phyloP scores from a whole-genome alignment of 2,888 invertebrate genomes.

The Synanthedon myopaeformis region DNA sequence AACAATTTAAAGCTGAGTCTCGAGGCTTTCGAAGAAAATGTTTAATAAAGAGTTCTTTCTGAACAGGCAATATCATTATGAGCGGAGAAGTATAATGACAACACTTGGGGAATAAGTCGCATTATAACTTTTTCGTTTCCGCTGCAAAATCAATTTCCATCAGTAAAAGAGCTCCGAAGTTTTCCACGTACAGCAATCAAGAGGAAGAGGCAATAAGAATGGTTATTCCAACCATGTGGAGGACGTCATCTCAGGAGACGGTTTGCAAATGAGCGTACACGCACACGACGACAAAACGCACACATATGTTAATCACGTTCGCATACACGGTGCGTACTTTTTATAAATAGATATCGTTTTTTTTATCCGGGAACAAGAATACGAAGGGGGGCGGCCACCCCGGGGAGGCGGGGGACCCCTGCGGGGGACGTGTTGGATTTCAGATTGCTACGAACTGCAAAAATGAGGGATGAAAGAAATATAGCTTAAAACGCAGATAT shows the following conservation, averaged over 20 bases:
- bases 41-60: slow-evolving; percentile 4
- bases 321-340: slow-evolving; percentile 55
- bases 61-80: slow-evolving; percentile 3
- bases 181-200: slow-evolving; percentile 65
- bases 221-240: slow-evolving; percentile 66
- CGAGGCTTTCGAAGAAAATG: slow-evolving; percentile 3
- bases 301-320: slow-evolving; percentile 51
- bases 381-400: slow-evolving; percentile 55
- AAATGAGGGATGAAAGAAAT: slow-evolving; percentile 74
- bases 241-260: slow-evolving; percentile 69
- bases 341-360: slow-evolving; percentile 71
- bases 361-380: slow-evolving; percentile 70
- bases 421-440: slow-evolving; percentile 71
- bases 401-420: slow-evolving; percentile 46
- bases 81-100: slow-evolving; percentile 12
- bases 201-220: slow-evolving; percentile 64
- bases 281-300: slow-evolving; percentile 32
- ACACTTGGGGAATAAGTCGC: slow-evolving; percentile 29
- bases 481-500: slow-evolving; percentile 73
- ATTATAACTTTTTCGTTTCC: slow-evolving; percentile 50
- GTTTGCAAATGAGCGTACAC: slow-evolving; percentile 68
- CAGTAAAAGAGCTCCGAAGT: slow-evolving; percentile 52
- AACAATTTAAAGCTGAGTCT: slow-evolving; percentile 6
- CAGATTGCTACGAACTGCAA: slow-evolving; percentile 73
- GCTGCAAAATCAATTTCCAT: slow-evolving; percentile 57